A percentile compares a stretch with the other conserved stretches of the same genome.
These are phyloP conservation scores for Phalacrocorax aristotelis DNA, from an alignment of 2,113 vertebrate genomes.

Conservation along the genomic window DNA sequence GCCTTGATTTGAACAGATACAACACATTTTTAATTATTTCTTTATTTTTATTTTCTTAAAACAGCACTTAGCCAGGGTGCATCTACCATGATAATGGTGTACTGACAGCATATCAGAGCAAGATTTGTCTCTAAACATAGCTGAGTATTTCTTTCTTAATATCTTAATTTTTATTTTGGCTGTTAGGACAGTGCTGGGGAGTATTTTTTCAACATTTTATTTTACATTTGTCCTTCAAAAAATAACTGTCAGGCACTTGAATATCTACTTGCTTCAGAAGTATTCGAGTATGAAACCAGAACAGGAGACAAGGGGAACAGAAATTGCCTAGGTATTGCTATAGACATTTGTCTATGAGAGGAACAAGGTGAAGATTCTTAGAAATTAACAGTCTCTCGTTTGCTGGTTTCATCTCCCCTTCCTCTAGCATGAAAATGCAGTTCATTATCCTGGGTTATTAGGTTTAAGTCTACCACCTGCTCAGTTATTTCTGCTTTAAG, in stretches of 20 bases:
- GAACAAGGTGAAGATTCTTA: background rate
- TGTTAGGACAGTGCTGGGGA: background rate
- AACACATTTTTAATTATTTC: constrained; percentile 18
- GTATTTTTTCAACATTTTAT: background rate
- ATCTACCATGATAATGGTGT: background rate
- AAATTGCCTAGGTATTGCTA: background rate
- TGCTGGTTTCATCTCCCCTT: background rate
- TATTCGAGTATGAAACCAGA: background rate
- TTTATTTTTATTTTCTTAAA: constrained; percentile 39
- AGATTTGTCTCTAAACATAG: background rate
- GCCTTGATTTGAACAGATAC: constrained; percentile 46
- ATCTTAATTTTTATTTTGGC: background rate
- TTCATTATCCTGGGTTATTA: background rate
- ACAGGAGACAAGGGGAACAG: background rate
- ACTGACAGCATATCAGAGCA: background rate
- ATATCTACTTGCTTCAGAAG: background rate
- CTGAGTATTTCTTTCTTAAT: background rate
- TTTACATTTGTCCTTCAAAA: background rate
- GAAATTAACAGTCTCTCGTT: background rate
- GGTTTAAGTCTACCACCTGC: background rate
- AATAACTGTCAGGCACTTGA: background rate
- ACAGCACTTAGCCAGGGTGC: background rate
- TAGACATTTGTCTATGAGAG: background rate
- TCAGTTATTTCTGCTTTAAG: background rate
- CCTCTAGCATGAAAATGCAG: background rate